Evolutionary conservation across 2,888 invertebrate species (phyloP), one percentile per base, ranked within the genome.

Genomic region (Agrilus cyanescens): DNA sequence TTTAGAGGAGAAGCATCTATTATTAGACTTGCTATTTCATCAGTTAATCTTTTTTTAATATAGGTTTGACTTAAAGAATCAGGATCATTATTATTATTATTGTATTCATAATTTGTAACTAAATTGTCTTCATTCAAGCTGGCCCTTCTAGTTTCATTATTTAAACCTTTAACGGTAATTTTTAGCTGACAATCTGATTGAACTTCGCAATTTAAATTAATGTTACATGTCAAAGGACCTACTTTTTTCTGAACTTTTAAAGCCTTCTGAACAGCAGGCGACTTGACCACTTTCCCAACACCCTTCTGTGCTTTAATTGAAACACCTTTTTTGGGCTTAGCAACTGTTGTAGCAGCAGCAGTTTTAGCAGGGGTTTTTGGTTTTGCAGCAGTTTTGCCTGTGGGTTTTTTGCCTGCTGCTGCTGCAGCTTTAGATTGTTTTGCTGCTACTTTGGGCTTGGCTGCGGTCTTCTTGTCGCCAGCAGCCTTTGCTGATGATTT

Each of bases 221-320:
- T 10, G 25, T 25, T 25, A 25, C 13, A 20, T 4, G 13, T 25
- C 10, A 25, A 12, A 12, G 2, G 12, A 49, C 59, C 64, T 62
- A 87, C 89, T 81, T 89, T 90, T 57, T 81, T 84, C 66, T 87
- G 89, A 13, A 84, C 80, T 65, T 85, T 87, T 52, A 86, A 76
- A 44, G 93, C 93, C 61, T 86, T 88, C 40, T 78, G 73, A 48
- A 86, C 75, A 40, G 74, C 68, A 13, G 15, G 8, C 12, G 48
- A 37, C 41, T 51, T 51, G 38, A 75, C 67, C 32, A 67, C 62
- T 46, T 66, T 62, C 51, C 72, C 75, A 40, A 72, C 71, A 44
- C 68, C 70, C 60, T 75, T 76, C 51, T 73, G 70, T 40, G 63
- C 63, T 53, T 73, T 74, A 25, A 70, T 68, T 1, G 71, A 67